phyloP scores from a whole-genome alignment of 2,113 vertebrate genomes.

The Pelmatolapia mariae region DNA sequence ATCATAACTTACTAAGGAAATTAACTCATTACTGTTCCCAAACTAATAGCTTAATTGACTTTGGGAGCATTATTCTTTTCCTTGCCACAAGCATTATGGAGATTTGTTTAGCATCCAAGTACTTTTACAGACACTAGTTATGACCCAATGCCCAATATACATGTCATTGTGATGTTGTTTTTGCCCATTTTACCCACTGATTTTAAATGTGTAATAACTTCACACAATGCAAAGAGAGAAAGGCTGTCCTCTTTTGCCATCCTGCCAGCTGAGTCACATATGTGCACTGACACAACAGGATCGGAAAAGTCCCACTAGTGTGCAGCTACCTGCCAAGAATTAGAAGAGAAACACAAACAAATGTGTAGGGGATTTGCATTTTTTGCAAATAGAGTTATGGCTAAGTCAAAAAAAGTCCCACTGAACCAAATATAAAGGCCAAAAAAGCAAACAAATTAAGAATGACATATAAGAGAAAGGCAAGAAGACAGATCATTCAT shows the following conservation, averaged over 20 bases:
- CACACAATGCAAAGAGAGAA: neutral
- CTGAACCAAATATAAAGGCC: neutral
- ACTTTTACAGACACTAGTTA: neutral
- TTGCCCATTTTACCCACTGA: neutral
- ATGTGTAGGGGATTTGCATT: neutral
- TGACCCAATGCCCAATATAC: neutral
- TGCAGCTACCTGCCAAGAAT: neutral
- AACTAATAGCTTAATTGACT: neutral
- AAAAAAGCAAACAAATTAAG: neutral
- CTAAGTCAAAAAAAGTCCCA: neutral
- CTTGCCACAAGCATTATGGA: neutral
- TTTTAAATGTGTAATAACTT: neutral
- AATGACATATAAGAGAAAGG: neutral
- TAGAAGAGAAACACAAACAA: neutral
- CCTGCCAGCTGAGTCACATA: neutral
- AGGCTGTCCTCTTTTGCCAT: neutral
- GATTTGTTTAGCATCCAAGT: neutral
- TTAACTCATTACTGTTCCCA: neutral
- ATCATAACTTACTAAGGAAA: neutral
- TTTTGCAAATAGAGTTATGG: neutral
- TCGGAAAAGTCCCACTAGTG: neutral
- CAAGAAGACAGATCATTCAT: neutral
- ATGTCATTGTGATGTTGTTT: neutral
- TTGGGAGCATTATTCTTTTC: neutral
- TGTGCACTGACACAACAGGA: neutral